Percentiles rank a stretch among this genome's conserved stretches.
Conservation (phyloP, 2,113 vertebrate species). For the Alectura lathami region DNA sequence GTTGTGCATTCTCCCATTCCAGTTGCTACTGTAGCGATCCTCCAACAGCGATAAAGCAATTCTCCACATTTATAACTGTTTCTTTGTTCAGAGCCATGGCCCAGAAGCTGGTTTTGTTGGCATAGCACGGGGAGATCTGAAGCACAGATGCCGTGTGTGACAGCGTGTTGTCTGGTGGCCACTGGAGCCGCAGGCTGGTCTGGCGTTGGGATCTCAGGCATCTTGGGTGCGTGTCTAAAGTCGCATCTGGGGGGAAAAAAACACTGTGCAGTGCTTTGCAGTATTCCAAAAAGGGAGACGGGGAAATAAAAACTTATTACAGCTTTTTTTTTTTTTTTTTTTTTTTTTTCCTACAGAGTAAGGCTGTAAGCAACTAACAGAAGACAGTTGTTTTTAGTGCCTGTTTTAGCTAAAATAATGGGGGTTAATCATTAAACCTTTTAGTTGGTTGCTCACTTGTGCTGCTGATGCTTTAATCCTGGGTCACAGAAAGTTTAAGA, state of each 20-base stretch:
- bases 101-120: neutral
- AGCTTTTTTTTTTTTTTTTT: neutral
- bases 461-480: constrained; percentile 72
- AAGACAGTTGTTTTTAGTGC: constrained; percentile 39
- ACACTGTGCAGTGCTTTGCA: neutral
- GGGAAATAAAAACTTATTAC: neutral
- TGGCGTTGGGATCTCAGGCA: neutral
- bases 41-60: neutral
- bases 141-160: neutral
- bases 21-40: fast-evolving
- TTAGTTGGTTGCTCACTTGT: constrained; percentile 47
- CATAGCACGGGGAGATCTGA: too few relatives aligned
- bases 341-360: neutral
- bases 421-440: constrained; percentile 81
- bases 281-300: constrained; percentile 18
- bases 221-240: neutral
- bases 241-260: neutral
- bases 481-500: constrained; percentile 73
- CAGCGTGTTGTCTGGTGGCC: fast-evolving
- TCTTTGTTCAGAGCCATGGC: neutral
- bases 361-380: constrained; percentile 59
- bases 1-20: neutral
- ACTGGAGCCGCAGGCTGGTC: neutral
- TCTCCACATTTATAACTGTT: neutral
- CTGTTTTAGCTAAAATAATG: constrained; percentile 61